Evolutionary conservation across 1,140 invertebrate genomes (phyloP).

Genomic region (Leptinotarsa lineolata): DNA sequence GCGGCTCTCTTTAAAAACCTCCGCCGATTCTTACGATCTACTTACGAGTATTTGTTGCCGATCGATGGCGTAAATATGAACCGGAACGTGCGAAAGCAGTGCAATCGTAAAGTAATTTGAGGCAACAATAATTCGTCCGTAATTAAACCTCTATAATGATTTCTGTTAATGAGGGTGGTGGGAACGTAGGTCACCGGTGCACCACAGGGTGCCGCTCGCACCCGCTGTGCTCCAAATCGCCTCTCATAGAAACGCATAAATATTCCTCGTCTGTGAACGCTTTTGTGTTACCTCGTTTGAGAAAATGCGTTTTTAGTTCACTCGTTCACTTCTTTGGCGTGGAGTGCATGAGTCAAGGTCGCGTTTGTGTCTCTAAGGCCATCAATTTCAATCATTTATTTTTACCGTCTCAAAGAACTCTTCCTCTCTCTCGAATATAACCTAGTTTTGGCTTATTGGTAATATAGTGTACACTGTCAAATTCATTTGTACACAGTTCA

Average conservation of each 20-base stretch:
- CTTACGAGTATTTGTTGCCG: conserved; percentile 20
- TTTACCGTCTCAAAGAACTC: no score
- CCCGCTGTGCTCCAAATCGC: conserved; percentile 50
- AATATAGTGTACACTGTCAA: no score
- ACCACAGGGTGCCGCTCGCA: conserved; percentile 39
- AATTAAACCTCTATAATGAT: conserved; percentile 50
- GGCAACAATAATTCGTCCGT: conserved; percentile 46
- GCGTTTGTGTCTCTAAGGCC: no score
- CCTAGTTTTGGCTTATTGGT: no score
- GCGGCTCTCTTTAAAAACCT: not conserved
- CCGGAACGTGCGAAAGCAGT: conserved; percentile 23
- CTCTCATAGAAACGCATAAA: conserved; percentile 41
- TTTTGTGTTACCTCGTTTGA: no score
- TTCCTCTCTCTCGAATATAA: no score
- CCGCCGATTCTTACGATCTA: not conserved
- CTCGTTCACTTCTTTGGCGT: no score
- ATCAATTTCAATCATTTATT: no score
- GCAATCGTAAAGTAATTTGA: conserved; percentile 41
- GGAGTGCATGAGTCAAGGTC: no score
- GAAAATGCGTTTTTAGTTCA: no score
- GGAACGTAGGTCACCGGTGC: conserved; percentile 46
- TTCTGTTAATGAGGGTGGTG: conserved; percentile 52
- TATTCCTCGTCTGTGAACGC: conserved; percentile 14
- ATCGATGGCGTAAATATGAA: conserved; percentile 30
- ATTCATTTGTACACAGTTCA: no score